Base-by-base conservation (phyloP, 2,113 vertebrate species). In the Cygnus atratus region DNA sequence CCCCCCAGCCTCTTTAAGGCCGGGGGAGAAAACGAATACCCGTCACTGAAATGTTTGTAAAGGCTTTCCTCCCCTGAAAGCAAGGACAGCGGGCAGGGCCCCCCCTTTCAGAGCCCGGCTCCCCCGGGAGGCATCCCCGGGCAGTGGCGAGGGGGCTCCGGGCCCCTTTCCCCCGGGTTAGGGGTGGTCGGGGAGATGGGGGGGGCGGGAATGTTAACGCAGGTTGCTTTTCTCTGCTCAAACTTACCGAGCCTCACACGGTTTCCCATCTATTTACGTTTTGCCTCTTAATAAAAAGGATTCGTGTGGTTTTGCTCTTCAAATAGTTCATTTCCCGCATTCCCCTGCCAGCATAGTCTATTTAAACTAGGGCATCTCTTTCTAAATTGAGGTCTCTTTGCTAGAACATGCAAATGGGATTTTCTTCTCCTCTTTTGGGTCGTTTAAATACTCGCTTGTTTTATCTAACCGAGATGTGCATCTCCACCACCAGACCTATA, bases 291-390 rank as follows among this genome's bases (percentile, higher is more conserved):
- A 83, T 92, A 77, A 89, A 92, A 94, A 87, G 70, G 76, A 87
- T 89, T 87, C 41, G 66, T 58, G 86, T 41, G 81, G 83, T 54
- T 96, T 92, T 78, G 25, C 84, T 87, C 33, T 76, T 93, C 70
- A 96, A 79, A 79, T 94, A 82, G 91, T 93, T 92, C 29, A 20
- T 78, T 87, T 85, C 75, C 62, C 81, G 80, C n/a, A 11, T 84
- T 89, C 35, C 48, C 39, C 44, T 1, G 2, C 62, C 77, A 79
- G 50, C 41, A 39, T 1, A 62, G 58, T 66, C 91, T 94, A 72
- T 84, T 93, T 95, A 71, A 96, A 92, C 72, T 68, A 43, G 33
- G 59, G 29, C 86, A 41, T 83, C 0, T 77, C 71, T 83, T 77
- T 84, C 52, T 52, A 71, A 71, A 86, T 90, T 63, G 70, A 76